Percentiles rank a stretch among this genome's conserved stretches.
Conservation (phyloP, 2,797 vertebrate species). For the Agapornis canus region DNA sequence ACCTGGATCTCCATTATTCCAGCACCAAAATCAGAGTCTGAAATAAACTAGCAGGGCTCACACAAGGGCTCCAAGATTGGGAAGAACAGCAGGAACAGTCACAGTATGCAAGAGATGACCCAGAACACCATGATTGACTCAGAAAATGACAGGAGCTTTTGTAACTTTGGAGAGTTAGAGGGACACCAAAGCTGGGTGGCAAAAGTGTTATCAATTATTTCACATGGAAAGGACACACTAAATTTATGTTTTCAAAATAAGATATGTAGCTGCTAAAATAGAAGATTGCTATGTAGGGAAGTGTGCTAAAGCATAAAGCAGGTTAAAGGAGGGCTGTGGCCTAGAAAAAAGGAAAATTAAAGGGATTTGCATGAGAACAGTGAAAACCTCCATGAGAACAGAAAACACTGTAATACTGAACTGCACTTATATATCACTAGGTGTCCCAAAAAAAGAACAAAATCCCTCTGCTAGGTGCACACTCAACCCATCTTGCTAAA, state of each 20-base stretch:
- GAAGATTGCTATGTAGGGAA: not conserved
- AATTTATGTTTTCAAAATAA: not conserved
- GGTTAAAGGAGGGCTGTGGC: not conserved
- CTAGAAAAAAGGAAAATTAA: not conserved
- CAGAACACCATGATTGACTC: fast-evolving
- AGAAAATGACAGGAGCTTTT: not conserved
- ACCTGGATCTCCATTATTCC: not conserved
- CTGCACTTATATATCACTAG: not conserved
- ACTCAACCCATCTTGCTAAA: not conserved
- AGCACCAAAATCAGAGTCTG: not conserved
- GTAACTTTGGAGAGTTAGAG: not conserved
- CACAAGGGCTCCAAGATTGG: fast-evolving
- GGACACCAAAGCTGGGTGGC: not conserved
- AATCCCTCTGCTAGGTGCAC: not conserved
- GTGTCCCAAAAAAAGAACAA: not conserved
- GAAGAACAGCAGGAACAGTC: not conserved
- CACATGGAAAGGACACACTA: not conserved
- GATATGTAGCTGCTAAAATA: not conserved
- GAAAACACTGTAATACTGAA: not conserved
- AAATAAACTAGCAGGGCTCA: not conserved
- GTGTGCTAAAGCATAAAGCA: not conserved
- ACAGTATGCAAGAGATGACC: not conserved
- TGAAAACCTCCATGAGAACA: not conserved
- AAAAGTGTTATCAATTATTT: not conserved
- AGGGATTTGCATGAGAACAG: not conserved